phyloP scores from a whole-genome alignment of 53 echinoderm and acorn worm genomes.

The Astropecten irregularis region DNA sequence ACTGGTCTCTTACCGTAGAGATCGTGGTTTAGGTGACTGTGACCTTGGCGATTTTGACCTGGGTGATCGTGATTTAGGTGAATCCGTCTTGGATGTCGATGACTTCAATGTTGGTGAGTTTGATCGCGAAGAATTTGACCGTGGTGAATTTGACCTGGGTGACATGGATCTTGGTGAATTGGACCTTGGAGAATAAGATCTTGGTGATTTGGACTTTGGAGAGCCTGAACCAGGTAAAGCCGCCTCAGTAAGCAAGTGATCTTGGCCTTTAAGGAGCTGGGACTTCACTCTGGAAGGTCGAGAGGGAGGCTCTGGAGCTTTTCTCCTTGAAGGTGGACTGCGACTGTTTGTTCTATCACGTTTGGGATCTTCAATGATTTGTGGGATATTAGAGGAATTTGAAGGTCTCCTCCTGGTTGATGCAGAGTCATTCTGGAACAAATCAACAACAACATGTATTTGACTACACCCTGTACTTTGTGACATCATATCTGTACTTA shows the following conservation, averaged over 20 bases:
- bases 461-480: no score
- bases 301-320: conserved; percentile 48
- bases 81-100: not conserved
- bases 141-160: not conserved
- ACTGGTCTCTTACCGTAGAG: conserved; percentile 50
- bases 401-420: conserved; percentile 12
- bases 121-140: not conserved
- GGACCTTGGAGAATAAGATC: conserved; percentile 26
- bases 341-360: conserved; percentile 24
- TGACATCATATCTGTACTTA: no score
- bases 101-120: not conserved
- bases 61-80: conserved; percentile 5
- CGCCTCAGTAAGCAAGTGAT: not conserved
- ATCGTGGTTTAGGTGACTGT: conserved; percentile 38
- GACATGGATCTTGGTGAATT: not conserved
- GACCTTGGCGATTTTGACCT: conserved; percentile 28
- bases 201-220: conserved; percentile 51
- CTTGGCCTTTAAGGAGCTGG: conserved; percentile 14
- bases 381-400: conserved; percentile 13
- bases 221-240: conserved; percentile 47
- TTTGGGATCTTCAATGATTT: not conserved
- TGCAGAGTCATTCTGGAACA: conserved; percentile 9
- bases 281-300: conserved; percentile 18
- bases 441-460: not conserved
- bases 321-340: conserved; percentile 15